Percentiles rank a stretch among this genome's conserved stretches.
Evolutionary conservation across 2,797 vertebrate genomes (phyloP).

Genomic region (Phrynocephalus vlangalii): DNA sequence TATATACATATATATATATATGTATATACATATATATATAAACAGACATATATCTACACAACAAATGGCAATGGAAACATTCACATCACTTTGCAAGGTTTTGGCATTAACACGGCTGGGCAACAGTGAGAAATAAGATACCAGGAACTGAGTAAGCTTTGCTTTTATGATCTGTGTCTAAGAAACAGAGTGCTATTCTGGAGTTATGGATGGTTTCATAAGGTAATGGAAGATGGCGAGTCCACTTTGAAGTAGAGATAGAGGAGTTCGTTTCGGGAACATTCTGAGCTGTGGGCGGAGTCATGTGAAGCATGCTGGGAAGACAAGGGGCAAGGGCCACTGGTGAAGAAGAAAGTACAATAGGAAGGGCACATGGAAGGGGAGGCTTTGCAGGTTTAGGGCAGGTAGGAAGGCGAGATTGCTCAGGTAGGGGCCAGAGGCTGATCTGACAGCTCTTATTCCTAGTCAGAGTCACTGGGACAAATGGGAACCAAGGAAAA

Average conservation of each 20-base stretch:
- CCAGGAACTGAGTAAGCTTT: neutral
- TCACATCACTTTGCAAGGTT: slow-evolving; percentile 57
- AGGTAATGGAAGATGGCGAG: neutral
- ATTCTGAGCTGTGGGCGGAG: neutral
- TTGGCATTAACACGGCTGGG: slow-evolving; percentile 28
- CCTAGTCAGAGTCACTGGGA: neutral
- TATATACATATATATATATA: neutral
- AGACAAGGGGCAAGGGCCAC: neutral
- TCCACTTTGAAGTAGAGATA: neutral
- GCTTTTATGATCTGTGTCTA: neutral
- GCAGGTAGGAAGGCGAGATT: neutral
- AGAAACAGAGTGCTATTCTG: neutral
- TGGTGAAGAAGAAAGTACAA: neutral
- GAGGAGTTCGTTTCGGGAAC: neutral
- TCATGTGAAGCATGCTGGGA: neutral
- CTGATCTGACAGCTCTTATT: neutral
- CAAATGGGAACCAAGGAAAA: neutral
- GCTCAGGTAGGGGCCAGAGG: neutral
- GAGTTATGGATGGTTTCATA: neutral
- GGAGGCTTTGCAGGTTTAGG: neutral
- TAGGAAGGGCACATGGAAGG: neutral
- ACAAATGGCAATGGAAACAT: slow-evolving; percentile 68
- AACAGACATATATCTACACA: slow-evolving; percentile 22
- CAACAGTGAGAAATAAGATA: slow-evolving; percentile 16
- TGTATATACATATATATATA: neutral